Conservation (phyloP, 2,888 invertebrate species). For the Encarsia formosa region DNA sequence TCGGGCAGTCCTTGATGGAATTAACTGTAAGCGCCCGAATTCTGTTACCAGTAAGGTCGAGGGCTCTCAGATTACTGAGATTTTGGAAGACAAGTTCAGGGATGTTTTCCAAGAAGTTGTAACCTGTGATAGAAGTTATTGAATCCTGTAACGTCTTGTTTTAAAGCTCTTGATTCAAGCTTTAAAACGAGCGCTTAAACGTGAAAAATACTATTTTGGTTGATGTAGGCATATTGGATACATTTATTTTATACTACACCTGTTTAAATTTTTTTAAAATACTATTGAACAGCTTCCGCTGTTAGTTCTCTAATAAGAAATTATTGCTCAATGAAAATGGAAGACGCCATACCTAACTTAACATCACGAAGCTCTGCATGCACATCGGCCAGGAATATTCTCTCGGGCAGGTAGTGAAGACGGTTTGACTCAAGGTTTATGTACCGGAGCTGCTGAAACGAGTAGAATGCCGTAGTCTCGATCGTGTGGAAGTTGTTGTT, state of each 20-base stretch:
- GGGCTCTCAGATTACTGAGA: constrained; percentile 68
- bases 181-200: no score
- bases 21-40: constrained; percentile 63
- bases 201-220: no score
- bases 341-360: no score
- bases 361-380: constrained; percentile 74
- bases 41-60: constrained; percentile 76
- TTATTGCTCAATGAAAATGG: no score
- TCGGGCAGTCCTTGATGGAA: constrained; percentile 73
- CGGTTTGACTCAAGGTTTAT: constrained; percentile 80
- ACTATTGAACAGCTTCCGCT: no score
- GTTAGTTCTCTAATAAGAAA: no score
- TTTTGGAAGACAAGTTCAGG: constrained; percentile 68
- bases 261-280: no score
- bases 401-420: constrained; percentile 66
- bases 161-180: no score
- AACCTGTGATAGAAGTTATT: no score
- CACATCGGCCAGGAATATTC: constrained; percentile 65
- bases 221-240: no score
- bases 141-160: no score
- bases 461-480: constrained; percentile 66
- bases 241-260: no score
- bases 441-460: constrained; percentile 59
- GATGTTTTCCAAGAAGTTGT: constrained; percentile 71
- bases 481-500: constrained; percentile 80